Evolutionary conservation across 1,140 invertebrate genomes (phyloP).

Genomic region (Pectinophora gossypiella): DNA sequence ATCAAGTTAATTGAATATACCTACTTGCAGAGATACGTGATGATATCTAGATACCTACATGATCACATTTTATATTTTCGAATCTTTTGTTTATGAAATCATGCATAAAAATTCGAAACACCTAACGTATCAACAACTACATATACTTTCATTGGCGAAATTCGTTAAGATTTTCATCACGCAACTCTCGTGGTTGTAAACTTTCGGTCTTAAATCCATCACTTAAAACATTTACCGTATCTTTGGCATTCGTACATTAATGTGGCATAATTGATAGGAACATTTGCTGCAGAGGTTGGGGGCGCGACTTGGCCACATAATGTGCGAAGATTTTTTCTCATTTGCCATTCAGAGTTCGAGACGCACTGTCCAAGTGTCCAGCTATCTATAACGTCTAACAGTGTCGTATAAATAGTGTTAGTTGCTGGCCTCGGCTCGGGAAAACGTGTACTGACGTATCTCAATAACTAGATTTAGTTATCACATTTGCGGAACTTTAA

Average conservation of each 20-base stretch:
- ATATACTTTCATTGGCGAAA: too few species aligned
- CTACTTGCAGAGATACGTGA: too few species aligned
- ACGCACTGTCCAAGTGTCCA: slow-evolving; percentile 20
- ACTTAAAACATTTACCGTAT: neutral
- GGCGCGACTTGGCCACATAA: slow-evolving; percentile 29
- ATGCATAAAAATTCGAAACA: too few species aligned
- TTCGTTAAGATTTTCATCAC: too few species aligned
- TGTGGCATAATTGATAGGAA: neutral
- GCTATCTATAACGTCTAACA: slow-evolving; percentile 23
- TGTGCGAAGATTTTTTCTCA: slow-evolving; percentile 45
- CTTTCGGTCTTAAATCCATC: neutral
- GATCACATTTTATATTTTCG: too few species aligned
- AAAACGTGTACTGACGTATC: slow-evolving; percentile 21
- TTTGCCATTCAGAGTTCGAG: slow-evolving; percentile 44
- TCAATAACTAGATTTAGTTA: neutral
- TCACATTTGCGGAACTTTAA: too few species aligned
- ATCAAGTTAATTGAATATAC: too few species aligned
- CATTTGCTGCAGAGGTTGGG: slow-evolving; percentile 12
- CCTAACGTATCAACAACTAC: too few species aligned
- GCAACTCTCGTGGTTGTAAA: too few species aligned
- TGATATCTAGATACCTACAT: too few species aligned
- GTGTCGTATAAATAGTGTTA: slow-evolving; percentile 34
- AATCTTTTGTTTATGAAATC: too few species aligned
- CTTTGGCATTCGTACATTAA: neutral
- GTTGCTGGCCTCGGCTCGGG: slow-evolving; percentile 21